Percentiles rank a stretch among this genome's conserved stretches.
These are phyloP conservation scores for Mycetomoellerius zeteki DNA, from an alignment of 1,140 invertebrate species.

Conservation along the genomic window DNA sequence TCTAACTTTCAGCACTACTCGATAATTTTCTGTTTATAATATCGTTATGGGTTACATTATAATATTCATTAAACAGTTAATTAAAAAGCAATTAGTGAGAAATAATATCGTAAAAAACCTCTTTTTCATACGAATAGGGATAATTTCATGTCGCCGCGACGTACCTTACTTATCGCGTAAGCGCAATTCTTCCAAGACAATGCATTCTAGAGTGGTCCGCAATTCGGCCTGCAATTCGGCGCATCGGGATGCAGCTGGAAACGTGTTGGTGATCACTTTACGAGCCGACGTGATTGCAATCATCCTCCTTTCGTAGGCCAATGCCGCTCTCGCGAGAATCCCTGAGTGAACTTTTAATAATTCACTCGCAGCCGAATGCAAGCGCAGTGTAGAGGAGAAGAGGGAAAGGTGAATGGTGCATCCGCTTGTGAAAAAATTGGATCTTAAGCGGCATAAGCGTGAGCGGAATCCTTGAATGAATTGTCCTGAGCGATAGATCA, in stretches of 20 bases:
- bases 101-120: constrained; percentile 2
- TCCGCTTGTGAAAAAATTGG: constrained; percentile 47
- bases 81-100: constrained; percentile 3
- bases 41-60: background rate
- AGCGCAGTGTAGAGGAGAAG: constrained; percentile 19
- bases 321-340: constrained; percentile 55
- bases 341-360: constrained; percentile 64
- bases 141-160: background rate
- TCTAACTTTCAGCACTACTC: background rate
- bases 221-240: constrained; percentile 56
- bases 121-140: background rate
- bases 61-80: background rate
- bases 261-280: constrained; percentile 68
- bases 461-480: constrained; percentile 48
- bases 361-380: constrained; percentile 55
- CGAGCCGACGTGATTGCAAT: constrained; percentile 71
- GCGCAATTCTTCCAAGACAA: constrained; percentile 37
- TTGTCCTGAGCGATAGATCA: constrained; percentile 4
- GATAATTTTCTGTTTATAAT: background rate
- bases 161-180: constrained; percentile 30
- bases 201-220: constrained; percentile 50
- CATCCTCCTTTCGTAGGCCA: constrained; percentile 63
- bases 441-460: constrained; percentile 56
- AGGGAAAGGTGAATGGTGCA: background rate
- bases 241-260: constrained; percentile 67